Evolutionary conservation across 2,113 vertebrate genomes (phyloP).

Genomic region (Oncorhynchus nerka): DNA sequence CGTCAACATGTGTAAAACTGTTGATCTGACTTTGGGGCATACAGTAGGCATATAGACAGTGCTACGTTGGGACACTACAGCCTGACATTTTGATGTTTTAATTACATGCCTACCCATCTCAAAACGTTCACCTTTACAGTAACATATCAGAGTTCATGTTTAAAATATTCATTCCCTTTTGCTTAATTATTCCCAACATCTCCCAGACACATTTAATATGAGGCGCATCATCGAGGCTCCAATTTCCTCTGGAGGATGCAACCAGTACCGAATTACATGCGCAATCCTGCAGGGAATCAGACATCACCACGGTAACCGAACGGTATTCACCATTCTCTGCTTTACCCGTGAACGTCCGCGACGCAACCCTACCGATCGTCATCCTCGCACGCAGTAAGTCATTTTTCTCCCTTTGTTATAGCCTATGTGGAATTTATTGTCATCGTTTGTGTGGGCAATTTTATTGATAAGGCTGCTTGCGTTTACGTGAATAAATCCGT

Average conservation of each 20-base stretch:
- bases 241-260: slow-evolving; percentile 44
- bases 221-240: slow-evolving; percentile 26
- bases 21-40: too few relatives aligned
- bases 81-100: neutral
- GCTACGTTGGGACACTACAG: too few relatives aligned
- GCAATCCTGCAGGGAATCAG: slow-evolving; percentile 59
- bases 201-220: neutral
- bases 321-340: slow-evolving; percentile 40
- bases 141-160: too few relatives aligned
- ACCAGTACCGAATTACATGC: slow-evolving; percentile 52
- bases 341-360: slow-evolving; percentile 50
- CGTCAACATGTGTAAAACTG: too few relatives aligned
- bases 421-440: neutral
- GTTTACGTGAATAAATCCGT: neutral
- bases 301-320: slow-evolving; percentile 71
- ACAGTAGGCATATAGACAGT: too few relatives aligned
- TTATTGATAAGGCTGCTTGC: neutral
- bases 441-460: neutral
- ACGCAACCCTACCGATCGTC: slow-evolving; percentile 36
- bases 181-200: neutral
- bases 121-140: too few relatives aligned
- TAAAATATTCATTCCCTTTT: neutral
- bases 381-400: slow-evolving; percentile 57
- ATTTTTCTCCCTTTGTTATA: neutral
- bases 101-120: neutral